Conservation (phyloP, 2,888 invertebrate genomes). For the Bursaphelenchus okinawaensis region DNA sequence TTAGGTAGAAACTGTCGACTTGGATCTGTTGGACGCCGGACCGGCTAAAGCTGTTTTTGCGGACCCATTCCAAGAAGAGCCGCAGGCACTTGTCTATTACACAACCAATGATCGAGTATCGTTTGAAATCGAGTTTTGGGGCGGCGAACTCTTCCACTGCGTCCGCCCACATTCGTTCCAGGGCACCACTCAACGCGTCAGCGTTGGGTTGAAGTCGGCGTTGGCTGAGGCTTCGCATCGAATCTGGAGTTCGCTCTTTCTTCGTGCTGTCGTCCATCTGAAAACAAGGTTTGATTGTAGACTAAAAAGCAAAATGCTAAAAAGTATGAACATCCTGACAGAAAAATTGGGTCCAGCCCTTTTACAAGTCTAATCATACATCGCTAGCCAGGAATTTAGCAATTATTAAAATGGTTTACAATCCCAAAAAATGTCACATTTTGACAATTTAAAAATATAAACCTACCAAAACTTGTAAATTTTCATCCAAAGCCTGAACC, state of each 20-base stretch:
- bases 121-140: constrained; percentile 71
- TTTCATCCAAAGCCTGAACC: too few relatives aligned
- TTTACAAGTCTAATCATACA: too few relatives aligned
- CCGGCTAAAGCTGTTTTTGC: constrained; percentile 86
- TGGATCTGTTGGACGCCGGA: constrained; percentile 96
- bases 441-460: too few relatives aligned
- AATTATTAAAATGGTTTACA: too few relatives aligned
- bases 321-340: not conserved
- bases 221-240: constrained; percentile 21
- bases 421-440: too few relatives aligned
- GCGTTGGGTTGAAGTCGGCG: too few relatives aligned
- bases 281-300: not conserved
- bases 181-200: constrained; percentile 15
- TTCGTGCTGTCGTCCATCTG: constrained; percentile 22
- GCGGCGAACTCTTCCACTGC: constrained; percentile 92
- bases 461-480: too few relatives aligned
- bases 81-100: constrained; percentile 77
- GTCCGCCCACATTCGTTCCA: constrained; percentile 80
- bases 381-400: too few relatives aligned
- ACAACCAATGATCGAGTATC: constrained; percentile 73
- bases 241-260: constrained; percentile 34
- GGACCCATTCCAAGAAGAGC: constrained; percentile 87
- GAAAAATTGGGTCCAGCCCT: too few relatives aligned
- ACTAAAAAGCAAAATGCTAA: not conserved
- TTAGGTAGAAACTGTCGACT: constrained; percentile 85